A percentile compares a stretch with the other conserved stretches of the same genome.
phyloP scores from a whole-genome alignment of 2,888 invertebrate genomes.

The Heliconius sara region DNA sequence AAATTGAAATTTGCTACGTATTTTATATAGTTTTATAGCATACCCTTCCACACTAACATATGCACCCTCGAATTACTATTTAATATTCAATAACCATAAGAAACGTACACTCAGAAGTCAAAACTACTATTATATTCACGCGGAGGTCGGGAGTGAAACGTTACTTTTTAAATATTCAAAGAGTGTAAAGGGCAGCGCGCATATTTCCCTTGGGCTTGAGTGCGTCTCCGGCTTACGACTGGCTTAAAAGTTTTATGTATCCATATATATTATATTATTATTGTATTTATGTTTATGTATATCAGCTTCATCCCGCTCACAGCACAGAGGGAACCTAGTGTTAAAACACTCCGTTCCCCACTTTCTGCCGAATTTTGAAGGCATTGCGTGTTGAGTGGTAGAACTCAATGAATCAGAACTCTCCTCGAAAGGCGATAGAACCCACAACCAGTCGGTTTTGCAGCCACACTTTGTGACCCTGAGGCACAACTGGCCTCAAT shows the following conservation, averaged over 20 bases:
- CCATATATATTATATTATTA: too few relatives aligned
- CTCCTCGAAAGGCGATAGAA: too few relatives aligned
- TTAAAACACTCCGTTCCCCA: too few relatives aligned
- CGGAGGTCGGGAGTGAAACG: slow-evolving; percentile 56
- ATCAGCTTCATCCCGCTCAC: too few relatives aligned
- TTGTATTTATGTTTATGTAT: too few relatives aligned
- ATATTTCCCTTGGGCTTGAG: slow-evolving; percentile 71
- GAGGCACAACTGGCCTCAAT: too few relatives aligned
- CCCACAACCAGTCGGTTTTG: too few relatives aligned
- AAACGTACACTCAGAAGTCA: slow-evolving; percentile 37
- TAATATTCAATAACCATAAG: slow-evolving; percentile 49
- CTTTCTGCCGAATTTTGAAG: too few relatives aligned
- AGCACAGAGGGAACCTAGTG: too few relatives aligned
- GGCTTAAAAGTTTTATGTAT: slow-evolving; percentile 41
- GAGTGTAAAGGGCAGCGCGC: slow-evolving; percentile 80
- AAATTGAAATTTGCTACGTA: slow-evolving; percentile 23
- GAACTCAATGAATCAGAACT: too few relatives aligned
- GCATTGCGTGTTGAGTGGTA: too few relatives aligned
- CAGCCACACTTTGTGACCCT: too few relatives aligned
- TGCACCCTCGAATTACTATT: slow-evolving; percentile 42
- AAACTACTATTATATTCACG: slow-evolving; percentile 49
- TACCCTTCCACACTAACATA: slow-evolving; percentile 16
- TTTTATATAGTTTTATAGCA: slow-evolving; percentile 33
- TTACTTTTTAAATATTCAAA: slow-evolving; percentile 77
- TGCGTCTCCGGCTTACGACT: slow-evolving; percentile 50